These are phyloP conservation scores for Cyrtodaria siliqua DNA, from an alignment of 2,888 invertebrate species.

Conservation along the genomic window DNA sequence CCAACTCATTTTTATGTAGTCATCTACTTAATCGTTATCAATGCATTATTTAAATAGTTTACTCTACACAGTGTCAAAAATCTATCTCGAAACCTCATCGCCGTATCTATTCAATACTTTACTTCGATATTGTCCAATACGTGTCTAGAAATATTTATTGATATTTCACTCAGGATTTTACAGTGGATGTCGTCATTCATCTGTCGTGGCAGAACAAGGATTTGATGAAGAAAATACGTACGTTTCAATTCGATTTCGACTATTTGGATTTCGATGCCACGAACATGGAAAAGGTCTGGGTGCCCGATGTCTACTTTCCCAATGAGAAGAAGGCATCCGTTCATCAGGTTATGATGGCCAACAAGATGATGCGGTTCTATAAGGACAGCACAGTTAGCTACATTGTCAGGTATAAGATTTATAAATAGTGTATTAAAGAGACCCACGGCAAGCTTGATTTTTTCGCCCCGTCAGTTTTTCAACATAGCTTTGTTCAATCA, in stretches of 20 bases:
- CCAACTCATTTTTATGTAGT: no score
- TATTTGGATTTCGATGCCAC: conserved; percentile 92
- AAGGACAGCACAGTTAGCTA: conserved; percentile 97
- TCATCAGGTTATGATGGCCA: conserved; percentile 99
- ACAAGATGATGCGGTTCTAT: conserved; percentile 98
- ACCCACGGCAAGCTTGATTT: no score
- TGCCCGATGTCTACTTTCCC: conserved; percentile 99
- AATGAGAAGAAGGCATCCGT: conserved; percentile 98
- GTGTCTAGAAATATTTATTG: background rate
- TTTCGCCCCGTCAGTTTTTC: no score
- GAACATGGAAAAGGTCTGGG: conserved; percentile 93
- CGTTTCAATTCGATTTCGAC: conserved; percentile 87
- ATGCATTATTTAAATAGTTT: no score
- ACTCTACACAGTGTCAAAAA: no score
- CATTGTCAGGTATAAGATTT: conserved; percentile 96
- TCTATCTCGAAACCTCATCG: no score
- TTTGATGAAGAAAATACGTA: conserved; percentile 23
- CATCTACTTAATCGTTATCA: no score
- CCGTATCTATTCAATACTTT: no score
- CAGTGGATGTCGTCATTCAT: conserved; percentile 75
- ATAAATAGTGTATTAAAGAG: no score
- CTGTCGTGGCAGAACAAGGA: conserved; percentile 74
- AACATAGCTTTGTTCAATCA: no score
- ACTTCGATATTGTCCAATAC: no score
- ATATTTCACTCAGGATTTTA: conserved; percentile 80